Evolutionary conservation across 1,140 invertebrate species (phyloP).

Genomic region (Pseudomyrmex dendroicus): DNA sequence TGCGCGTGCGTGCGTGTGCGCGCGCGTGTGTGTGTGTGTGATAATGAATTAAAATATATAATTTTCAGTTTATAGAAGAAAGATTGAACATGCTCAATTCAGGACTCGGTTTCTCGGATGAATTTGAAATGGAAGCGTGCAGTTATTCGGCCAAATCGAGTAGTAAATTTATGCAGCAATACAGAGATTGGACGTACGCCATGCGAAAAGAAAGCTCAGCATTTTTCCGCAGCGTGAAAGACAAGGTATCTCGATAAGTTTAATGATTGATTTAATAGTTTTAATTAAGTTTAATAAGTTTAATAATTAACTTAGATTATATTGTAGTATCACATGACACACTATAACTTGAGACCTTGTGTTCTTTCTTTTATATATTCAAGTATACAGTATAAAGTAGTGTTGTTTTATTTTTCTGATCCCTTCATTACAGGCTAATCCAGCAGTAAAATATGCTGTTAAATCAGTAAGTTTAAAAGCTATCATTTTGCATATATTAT

Average conservation of each 20-base stretch:
- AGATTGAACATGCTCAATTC: constrained; percentile 95
- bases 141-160: constrained; percentile 93
- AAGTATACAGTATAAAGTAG: background rate
- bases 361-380: background rate
- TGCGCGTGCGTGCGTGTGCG: too few relatives aligned
- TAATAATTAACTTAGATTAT: background rate
- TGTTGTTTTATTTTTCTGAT: constrained; percentile 25
- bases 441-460: constrained; percentile 92
- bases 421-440: constrained; percentile 89
- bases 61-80: constrained; percentile 95
- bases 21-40: too few relatives aligned
- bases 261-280: background rate
- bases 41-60: background rate
- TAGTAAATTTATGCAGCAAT: constrained; percentile 91
- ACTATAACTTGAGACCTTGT: background rate
- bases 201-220: constrained; percentile 89
- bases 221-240: constrained; percentile 91
- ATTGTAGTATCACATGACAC: background rate
- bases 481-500: background rate
- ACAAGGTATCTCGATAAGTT: constrained; percentile 86
- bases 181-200: constrained; percentile 89
- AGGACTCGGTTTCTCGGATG: constrained; percentile 95
- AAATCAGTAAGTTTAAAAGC: constrained; percentile 88
- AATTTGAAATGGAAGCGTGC: constrained; percentile 96
- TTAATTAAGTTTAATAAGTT: background rate